These are phyloP conservation scores for Mormyrops attenuatus DNA, from an alignment of 2,797 vertebrate species.

Conservation along the genomic window DNA sequence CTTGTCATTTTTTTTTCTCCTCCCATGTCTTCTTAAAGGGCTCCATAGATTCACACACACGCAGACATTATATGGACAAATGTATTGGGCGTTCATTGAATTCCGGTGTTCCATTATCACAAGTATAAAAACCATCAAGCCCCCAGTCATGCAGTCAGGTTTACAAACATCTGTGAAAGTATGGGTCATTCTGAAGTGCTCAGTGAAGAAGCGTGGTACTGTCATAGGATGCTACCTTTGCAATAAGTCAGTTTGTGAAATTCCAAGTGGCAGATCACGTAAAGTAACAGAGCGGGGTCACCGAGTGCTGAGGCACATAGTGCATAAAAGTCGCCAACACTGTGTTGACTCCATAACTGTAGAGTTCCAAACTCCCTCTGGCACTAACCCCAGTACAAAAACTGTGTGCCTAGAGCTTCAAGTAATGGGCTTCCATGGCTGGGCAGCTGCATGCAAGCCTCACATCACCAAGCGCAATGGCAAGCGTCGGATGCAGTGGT, in stretches of 20 bases:
- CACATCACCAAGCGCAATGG: background rate
- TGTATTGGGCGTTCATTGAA: too few relatives aligned
- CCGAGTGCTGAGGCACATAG: background rate
- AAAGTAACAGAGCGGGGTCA: background rate
- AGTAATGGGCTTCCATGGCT: background rate
- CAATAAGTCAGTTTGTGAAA: background rate
- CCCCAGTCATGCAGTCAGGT: background rate
- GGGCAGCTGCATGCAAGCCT: background rate
- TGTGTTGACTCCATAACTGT: background rate
- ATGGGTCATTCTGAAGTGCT: background rate
- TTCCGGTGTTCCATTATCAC: background rate
- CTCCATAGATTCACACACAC: background rate
- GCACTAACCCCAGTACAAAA: background rate
- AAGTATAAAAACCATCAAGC: background rate
- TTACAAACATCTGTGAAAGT: background rate
- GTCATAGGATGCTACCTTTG: background rate
- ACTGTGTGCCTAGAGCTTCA: background rate
- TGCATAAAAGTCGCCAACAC: background rate
- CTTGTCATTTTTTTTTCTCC: too few relatives aligned
- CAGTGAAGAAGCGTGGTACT: background rate
- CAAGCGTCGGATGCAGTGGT: too few relatives aligned
- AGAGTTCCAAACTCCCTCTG: background rate
- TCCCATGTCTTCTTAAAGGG: background rate
- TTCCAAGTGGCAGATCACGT: background rate
- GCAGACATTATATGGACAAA: background rate